Conservation (phyloP, 1,140 invertebrate species). For the Matsumurasca onukii region DNA sequence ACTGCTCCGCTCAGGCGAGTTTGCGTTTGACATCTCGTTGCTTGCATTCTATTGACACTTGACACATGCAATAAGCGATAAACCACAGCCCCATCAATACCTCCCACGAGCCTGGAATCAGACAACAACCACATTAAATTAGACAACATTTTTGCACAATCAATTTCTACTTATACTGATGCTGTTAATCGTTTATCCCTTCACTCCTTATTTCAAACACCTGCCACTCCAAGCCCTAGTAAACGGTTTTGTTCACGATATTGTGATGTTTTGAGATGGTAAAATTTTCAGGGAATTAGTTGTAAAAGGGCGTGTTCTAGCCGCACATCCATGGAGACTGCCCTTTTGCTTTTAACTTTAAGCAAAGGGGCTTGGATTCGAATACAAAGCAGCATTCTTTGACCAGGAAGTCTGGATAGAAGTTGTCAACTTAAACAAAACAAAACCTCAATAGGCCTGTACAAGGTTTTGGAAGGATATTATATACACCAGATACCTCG, state of each 20-base stretch:
- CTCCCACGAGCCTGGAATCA: conserved; percentile 48
- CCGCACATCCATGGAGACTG: too few relatives aligned
- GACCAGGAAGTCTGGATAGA: too few relatives aligned
- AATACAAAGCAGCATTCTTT: too few relatives aligned
- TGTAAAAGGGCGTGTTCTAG: too few relatives aligned
- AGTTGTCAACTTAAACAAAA: too few relatives aligned
- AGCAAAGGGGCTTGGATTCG: too few relatives aligned
- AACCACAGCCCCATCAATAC: conserved; percentile 45
- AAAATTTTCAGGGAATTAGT: too few relatives aligned
- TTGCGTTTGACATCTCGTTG: background rate
- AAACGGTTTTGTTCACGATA: background rate
- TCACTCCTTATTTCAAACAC: background rate
- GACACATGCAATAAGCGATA: conserved; percentile 55
- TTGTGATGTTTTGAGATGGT: background rate
- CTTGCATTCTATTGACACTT: conserved; percentile 49
- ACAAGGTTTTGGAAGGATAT: background rate
- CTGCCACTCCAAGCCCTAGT: background rate
- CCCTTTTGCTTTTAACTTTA: too few relatives aligned
- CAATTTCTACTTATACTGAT: background rate
- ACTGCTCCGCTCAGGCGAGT: too few relatives aligned
- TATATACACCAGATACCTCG: background rate
- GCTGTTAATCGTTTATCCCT: background rate
- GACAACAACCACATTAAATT: conserved; percentile 30
- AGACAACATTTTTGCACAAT: background rate
- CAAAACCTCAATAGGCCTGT: too few relatives aligned